Conservation (phyloP, 2,797 vertebrate species). For the Myotis planiceps region DNA sequence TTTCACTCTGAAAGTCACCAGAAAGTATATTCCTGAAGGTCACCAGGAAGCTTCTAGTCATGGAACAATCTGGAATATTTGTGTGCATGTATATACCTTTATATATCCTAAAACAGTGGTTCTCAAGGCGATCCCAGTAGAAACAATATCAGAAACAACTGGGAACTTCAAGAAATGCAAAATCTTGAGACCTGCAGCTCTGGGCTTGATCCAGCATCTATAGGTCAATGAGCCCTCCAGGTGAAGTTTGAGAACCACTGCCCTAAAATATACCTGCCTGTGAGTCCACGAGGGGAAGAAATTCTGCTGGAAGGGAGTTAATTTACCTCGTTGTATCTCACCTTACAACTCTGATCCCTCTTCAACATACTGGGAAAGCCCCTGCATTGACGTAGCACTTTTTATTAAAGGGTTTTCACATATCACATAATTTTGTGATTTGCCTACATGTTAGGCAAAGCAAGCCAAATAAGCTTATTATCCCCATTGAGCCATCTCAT, state of each 20-base stretch:
- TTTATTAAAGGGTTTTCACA: neutral
- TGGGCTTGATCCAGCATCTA: neutral
- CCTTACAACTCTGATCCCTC: neutral
- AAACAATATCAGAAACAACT: neutral
- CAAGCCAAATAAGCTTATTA: neutral
- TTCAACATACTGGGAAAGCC: neutral
- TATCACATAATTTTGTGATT: slow-evolving; percentile 30
- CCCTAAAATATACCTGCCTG: neutral
- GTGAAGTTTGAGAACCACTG: neutral
- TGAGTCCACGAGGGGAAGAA: neutral
- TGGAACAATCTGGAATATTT: neutral
- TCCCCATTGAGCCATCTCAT: neutral
- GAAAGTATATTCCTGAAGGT: neutral
- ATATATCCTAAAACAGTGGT: neutral
- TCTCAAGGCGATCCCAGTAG: neutral
- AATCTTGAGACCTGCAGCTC: neutral
- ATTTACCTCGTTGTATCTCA: neutral
- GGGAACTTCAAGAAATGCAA: neutral
- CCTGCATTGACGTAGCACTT: neutral
- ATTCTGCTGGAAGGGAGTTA: neutral
- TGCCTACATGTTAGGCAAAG: neutral
- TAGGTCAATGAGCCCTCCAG: neutral
- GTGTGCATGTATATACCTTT: neutral
- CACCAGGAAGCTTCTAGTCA: neutral
- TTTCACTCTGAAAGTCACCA: neutral